Base-by-base conservation (phyloP, 2,888 invertebrate genomes). In the Hirtodrosophila histrioides region DNA sequence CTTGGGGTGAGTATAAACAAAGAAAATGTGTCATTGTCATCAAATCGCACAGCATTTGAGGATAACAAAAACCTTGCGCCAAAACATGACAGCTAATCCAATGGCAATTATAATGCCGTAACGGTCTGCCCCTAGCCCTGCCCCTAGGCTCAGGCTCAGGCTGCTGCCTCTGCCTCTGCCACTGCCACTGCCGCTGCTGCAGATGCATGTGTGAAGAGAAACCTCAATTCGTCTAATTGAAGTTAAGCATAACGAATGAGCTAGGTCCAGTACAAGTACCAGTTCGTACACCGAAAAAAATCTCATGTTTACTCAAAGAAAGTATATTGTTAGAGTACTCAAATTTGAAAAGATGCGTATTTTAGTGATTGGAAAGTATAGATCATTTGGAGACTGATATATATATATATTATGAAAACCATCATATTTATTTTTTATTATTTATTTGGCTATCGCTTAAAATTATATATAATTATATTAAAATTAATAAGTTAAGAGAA, bases 1-100 rank as follows among this genome's bases (percentile, higher is more conserved):
- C 56, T 45, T 44, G 36, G 57, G 63, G 39, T 31, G 17, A 11
- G 33, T 17, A 29, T 10, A 24, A 4, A 1, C 29, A 31, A 46
- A 54, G 71, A 76, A 81, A 84, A 89, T 76, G 77, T 78, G 81
- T 79, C 82, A 88, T 86, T 89, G 88, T 83, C 85, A 82, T 74
- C 88, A 78, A 78, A 83, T 83, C 75, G 78, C 67, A 40, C 9
- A 63, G 68, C 68, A 55, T 29, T 31, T 31, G 55, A 51, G 44
- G 41, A 69, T 75, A 63, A 71, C 63, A 61, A 69, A 66, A 63
- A 62, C 44, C 24, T 41, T 35, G 57, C 49, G 71, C 73, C 69
- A 74, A 75, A 86, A 87, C 66, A 77, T 89, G 90, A 90, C 89
- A 90, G 89, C 85, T 86, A 86, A 89, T 88, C 88, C 75, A 86